Conservation (phyloP, 2,888 invertebrate genomes). For the Myopa tessellatipennis region DNA sequence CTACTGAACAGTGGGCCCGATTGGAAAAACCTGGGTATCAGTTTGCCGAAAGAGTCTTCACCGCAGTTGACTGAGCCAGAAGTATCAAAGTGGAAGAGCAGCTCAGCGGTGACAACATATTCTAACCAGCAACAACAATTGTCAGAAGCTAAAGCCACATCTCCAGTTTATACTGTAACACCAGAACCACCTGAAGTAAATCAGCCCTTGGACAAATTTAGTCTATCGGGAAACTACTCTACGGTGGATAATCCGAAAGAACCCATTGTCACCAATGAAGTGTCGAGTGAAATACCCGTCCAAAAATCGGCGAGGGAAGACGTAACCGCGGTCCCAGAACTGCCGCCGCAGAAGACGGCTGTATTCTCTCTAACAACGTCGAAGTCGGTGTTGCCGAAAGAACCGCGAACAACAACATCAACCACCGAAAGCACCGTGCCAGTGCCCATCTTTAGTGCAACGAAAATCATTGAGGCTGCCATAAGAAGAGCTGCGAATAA, state of each 20-base stretch:
- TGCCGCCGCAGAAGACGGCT: conserved; percentile 49
- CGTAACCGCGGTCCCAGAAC: conserved; percentile 22
- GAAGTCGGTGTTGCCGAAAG: conserved; percentile 54
- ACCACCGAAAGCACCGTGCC: conserved; percentile 58
- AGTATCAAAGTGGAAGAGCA: conserved; percentile 38
- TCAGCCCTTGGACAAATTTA: conserved; percentile 20
- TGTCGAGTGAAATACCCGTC: not conserved
- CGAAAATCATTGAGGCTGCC: conserved; percentile 63
- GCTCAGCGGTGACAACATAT: not conserved
- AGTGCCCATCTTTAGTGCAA: conserved; percentile 61
- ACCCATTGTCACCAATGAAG: not conserved
- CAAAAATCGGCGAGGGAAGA: not conserved
- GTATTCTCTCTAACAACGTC: conserved; percentile 61
- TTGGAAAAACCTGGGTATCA: conserved; percentile 60
- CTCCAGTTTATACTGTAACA: not conserved
- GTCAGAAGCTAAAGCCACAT: conserved; percentile 26
- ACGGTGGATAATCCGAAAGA: not conserved
- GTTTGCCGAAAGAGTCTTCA: conserved; percentile 58
- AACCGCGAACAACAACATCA: conserved; percentile 54
- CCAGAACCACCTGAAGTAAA: conserved; percentile 9
- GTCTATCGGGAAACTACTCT: not conserved
- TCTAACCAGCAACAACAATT: conserved; percentile 35
- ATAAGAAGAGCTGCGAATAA: conserved; percentile 61
- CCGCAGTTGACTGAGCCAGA: conserved; percentile 56
- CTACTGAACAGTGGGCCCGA: conserved; percentile 68